Percentiles rank a stretch among this genome's conserved stretches.
Conservation (phyloP, 2,888 invertebrate genomes). For the Diadegma fenestrale region DNA sequence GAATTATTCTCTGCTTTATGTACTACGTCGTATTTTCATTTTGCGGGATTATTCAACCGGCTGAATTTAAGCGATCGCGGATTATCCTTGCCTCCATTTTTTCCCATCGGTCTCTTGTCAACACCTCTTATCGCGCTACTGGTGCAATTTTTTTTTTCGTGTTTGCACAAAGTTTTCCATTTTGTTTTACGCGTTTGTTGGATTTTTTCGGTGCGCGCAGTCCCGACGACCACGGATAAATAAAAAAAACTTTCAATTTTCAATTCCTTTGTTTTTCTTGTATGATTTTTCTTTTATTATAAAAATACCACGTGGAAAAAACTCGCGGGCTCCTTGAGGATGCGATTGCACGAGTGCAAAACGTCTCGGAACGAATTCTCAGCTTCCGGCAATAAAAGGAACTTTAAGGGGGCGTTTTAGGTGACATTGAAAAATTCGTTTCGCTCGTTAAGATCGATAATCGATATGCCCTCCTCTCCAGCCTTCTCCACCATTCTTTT, state of each 20-base stretch:
- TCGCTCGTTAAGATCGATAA: conserved; percentile 59
- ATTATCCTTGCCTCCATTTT: not conserved
- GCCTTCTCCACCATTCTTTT: conserved; percentile 2
- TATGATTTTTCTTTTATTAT: too few species aligned
- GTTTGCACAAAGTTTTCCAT: not conserved
- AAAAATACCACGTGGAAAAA: not conserved
- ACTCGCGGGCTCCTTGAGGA: not conserved
- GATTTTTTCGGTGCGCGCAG: not conserved
- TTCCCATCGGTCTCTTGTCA: conserved; percentile 7
- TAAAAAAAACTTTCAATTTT: too few species aligned
- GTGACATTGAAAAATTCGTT: conserved; percentile 53
- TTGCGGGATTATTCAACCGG: not conserved
- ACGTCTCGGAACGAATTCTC: not conserved
- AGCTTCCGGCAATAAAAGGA: not conserved
- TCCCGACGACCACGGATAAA: too few species aligned
- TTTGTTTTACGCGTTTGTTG: not conserved
- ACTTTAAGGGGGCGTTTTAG: conserved; percentile 29
- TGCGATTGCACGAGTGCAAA: not conserved
- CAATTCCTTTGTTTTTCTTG: too few species aligned
- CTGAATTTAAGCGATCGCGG: conserved; percentile 6
- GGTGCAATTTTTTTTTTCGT: not conserved
- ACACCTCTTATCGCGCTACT: not conserved
- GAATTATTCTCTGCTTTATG: conserved; percentile 22
- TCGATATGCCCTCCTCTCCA: conserved; percentile 50
- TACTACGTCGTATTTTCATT: conserved; percentile 11